These are phyloP conservation scores for Brenthis hecate DNA, from an alignment of 2,888 invertebrate species.

Conservation along the genomic window DNA sequence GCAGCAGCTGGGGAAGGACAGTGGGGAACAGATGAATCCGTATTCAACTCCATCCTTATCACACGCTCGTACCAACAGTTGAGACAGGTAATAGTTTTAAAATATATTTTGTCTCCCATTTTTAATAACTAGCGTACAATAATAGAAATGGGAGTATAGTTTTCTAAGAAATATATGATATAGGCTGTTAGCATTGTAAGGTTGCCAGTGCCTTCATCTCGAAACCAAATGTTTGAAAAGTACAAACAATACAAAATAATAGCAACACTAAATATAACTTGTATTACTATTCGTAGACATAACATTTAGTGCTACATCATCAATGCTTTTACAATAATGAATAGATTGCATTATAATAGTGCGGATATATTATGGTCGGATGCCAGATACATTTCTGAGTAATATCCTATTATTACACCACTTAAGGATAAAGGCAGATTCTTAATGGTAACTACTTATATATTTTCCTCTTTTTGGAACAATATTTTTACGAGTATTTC, in stretches of 20 bases:
- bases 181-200: too few relatives aligned
- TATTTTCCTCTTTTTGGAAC: background rate
- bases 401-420: conserved; percentile 6
- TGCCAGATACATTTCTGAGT: conserved; percentile 16
- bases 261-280: too few relatives aligned
- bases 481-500: background rate
- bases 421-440: conserved; percentile 7
- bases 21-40: conserved; percentile 95
- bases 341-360: conserved; percentile 7
- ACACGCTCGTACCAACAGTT: conserved; percentile 95
- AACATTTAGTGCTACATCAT: background rate
- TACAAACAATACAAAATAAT: too few relatives aligned
- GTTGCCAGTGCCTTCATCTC: too few relatives aligned
- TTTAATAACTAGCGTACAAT: too few relatives aligned
- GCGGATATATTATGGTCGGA: conserved; percentile 7
- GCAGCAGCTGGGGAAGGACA: conserved; percentile 90
- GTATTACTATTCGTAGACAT: too few relatives aligned
- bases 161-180: too few relatives aligned
- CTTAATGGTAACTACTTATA: background rate
- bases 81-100: conserved; percentile 76
- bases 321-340: conserved; percentile 12
- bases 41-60: conserved; percentile 92
- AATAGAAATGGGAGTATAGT: too few relatives aligned
- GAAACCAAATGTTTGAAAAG: too few relatives aligned
- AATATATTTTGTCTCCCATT: background rate